Evolutionary conservation across 2,797 vertebrate species (phyloP), one percentile per base, ranked within the genome.

Genomic region (Miichthys miiuy): DNA sequence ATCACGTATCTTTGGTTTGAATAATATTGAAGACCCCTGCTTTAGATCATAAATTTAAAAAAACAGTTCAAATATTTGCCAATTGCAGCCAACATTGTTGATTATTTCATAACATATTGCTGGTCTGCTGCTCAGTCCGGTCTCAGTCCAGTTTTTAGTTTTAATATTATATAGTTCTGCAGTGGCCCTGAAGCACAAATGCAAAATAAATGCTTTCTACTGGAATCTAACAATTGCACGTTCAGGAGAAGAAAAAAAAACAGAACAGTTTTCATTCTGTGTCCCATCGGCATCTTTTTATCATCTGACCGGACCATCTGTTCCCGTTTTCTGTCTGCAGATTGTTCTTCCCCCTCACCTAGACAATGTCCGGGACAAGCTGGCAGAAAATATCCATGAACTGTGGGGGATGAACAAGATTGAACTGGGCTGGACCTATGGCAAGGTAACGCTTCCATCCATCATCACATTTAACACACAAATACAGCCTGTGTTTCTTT

Each of bases 401-500:
- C 96, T 99, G 51, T 99, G 98, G 98, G 98, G 97, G 68, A 99
- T 98, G 97, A 99, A 99, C 93, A 99, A 99, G 95, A 99, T 99
- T 61, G 98, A 99, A 85, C 95, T 99, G 56, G 98, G 98, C 77
- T 99, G 98, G 98, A 97, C 96, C 27, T 99, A 96, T 4, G 98
- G 98, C 93, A 99, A 99, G 96, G 98, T 99, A 90, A 72, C 54
- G 9, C 55, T 52, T 38, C 38, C 25, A 47, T 64, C 42, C 30
- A 25, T 23, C 72, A 23, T 46, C 61, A 16, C 16, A 8, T 17
- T 61, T 7, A 44, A 20, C 11, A 48, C 56, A 67, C n/a, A 72
- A 5, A 72, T 27, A 54, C n/a, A 50, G 66, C 10, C 51, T 5
- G 42, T 23, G 21, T 54, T 14, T 51, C 12, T 72, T 44, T 75